These are phyloP conservation scores for Hylaeus anthracinus DNA, from an alignment of 1,140 invertebrate species.

Conservation along the genomic window DNA sequence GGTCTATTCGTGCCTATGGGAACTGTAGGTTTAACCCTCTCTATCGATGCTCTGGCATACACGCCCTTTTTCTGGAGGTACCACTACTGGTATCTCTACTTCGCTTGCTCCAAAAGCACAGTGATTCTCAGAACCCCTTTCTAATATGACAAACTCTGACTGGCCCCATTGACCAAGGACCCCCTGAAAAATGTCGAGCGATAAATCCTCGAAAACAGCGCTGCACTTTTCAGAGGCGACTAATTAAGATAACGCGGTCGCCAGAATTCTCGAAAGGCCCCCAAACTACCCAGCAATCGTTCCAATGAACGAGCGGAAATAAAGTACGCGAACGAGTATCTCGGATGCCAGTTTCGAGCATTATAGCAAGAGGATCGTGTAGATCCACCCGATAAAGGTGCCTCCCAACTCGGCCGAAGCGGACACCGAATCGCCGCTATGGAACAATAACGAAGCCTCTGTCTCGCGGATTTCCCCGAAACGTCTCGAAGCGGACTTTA, in stretches of 20 bases:
- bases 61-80: too few species aligned
- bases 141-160: too few species aligned
- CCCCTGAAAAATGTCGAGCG: too few species aligned
- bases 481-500: slow-evolving; percentile 58
- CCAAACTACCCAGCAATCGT: neutral
- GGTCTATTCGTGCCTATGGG: too few species aligned
- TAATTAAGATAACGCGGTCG: neutral
- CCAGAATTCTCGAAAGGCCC: neutral
- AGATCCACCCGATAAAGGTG: slow-evolving; percentile 16
- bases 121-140: too few species aligned
- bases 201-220: too few species aligned
- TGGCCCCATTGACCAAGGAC: too few species aligned
- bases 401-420: neutral
- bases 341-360: slow-evolving; percentile 2
- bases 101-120: too few species aligned
- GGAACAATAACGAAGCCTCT: slow-evolving; percentile 49
- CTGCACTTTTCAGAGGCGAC: neutral
- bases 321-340: neutral
- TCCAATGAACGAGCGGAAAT: neutral
- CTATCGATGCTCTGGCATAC: too few species aligned
- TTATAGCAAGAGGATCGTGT: slow-evolving; percentile 19
- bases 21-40: too few species aligned
- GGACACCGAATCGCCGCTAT: neutral
- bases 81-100: too few species aligned
- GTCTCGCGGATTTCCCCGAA: slow-evolving; percentile 62